phyloP scores from a whole-genome alignment of 2,797 vertebrate species.

The Periparus ater region DNA sequence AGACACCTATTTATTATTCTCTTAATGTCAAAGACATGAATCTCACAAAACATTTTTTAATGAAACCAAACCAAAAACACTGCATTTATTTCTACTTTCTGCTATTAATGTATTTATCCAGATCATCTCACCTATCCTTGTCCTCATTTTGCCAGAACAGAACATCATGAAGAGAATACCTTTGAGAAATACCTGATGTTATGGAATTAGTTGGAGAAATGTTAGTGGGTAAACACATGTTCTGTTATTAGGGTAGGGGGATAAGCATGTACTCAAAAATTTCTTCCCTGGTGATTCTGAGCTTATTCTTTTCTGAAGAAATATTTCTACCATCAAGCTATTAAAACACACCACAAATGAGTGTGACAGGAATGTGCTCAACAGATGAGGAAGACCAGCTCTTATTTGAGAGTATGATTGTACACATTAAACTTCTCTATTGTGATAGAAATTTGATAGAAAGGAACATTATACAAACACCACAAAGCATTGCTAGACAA shows the following conservation, averaged over 20 bases:
- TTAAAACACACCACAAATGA: neutral
- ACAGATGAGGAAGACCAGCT: neutral
- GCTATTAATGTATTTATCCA: neutral
- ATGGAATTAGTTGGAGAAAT: neutral
- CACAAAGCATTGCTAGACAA: neutral
- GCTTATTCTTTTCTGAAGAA: neutral
- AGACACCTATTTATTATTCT: neutral
- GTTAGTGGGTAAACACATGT: neutral
- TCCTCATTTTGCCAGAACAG: neutral
- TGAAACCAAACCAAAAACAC: neutral
- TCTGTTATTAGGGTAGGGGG: accelerated
- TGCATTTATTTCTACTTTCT: neutral
- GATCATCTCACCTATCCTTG: neutral
- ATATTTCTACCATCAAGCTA: neutral
- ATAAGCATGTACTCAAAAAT: neutral
- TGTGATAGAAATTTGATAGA: neutral
- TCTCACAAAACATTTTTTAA: neutral
- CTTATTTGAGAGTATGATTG: neutral
- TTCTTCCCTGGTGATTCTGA: neutral
- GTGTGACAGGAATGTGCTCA: neutral
- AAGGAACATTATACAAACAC: neutral
- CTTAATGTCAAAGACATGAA: neutral
- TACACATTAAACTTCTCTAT: neutral
- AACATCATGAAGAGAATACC: neutral
- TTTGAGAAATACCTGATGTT: neutral